A percentile compares a stretch with the other conserved stretches of the same genome.
phyloP scores from a whole-genome alignment of 1,140 invertebrate species.

The Trigoniulus corallinus region DNA sequence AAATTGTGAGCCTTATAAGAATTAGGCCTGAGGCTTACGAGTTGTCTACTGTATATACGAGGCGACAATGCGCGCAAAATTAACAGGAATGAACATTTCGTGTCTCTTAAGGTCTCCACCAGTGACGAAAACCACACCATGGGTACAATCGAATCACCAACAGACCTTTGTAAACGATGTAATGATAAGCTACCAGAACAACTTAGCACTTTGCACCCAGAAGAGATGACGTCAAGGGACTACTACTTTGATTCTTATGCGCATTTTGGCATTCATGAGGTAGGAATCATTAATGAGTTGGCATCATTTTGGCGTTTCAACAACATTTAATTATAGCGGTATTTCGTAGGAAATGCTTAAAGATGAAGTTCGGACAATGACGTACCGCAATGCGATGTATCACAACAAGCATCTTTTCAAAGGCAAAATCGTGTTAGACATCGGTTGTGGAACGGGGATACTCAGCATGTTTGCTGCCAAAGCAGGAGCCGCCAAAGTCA shows the following conservation, averaged over 20 bases:
- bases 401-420: conserved; percentile 50
- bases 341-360: conserved; percentile 39
- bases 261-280: conserved; percentile 95
- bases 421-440: conserved; percentile 77
- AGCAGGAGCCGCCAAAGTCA: conserved; percentile 80
- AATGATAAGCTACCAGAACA: background rate
- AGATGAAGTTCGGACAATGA: conserved; percentile 79
- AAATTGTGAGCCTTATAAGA: no score
- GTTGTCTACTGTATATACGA: no score
- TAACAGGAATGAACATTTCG: no score
- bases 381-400: conserved; percentile 83
- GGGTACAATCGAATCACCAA: no score
- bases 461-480: conserved; percentile 90
- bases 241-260: conserved; percentile 90
- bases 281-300: conserved; percentile 24
- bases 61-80: no score
- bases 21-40: no score
- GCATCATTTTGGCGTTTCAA: conserved; percentile 19
- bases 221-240: conserved; percentile 30
- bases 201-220: background rate
- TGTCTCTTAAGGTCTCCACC: no score
- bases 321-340: background rate
- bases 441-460: conserved; percentile 95
- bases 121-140: no score
- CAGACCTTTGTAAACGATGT: no score